These are phyloP conservation scores for Apostichopus leukothele DNA, from an alignment of 53 echinoderm and acorn worm genomes.

Conservation along the genomic window DNA sequence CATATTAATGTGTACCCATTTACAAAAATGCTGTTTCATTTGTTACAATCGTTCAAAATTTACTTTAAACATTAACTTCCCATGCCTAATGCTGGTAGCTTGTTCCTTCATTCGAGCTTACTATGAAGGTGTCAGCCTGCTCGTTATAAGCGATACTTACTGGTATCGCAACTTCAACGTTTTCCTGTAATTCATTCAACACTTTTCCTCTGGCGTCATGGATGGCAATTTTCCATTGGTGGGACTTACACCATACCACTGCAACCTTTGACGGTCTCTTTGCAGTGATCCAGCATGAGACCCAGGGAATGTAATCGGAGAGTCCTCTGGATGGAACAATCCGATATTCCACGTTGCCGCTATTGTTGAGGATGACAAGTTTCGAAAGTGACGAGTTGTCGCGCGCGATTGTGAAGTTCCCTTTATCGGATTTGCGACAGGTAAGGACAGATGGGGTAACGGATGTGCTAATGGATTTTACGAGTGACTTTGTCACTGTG, in stretches of 20 bases:
- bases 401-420: neutral
- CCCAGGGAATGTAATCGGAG: slow-evolving; percentile 16
- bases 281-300: slow-evolving; percentile 11
- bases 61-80: neutral
- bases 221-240: slow-evolving; percentile 15
- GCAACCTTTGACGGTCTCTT: slow-evolving; percentile 5
- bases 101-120: slow-evolving; percentile 22
- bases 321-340: slow-evolving; percentile 13
- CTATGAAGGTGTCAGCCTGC: neutral
- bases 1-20: no score
- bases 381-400: slow-evolving; percentile 12
- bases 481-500: neutral
- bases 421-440: neutral
- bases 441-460: slow-evolving; percentile 3
- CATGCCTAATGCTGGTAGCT: neutral
- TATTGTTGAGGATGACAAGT: neutral
- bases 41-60: no score
- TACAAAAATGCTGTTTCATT: no score
- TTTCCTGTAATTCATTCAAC: slow-evolving; percentile 13
- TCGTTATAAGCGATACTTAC: slow-evolving; percentile 28
- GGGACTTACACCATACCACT: slow-evolving; percentile 29
- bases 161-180: neutral
- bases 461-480: slow-evolving; percentile 17
- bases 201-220: slow-evolving; percentile 27
- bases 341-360: slow-evolving; percentile 10